phyloP scores from a whole-genome alignment of 2,797 vertebrate genomes.

The Sternarchorhynchus goeldii region DNA sequence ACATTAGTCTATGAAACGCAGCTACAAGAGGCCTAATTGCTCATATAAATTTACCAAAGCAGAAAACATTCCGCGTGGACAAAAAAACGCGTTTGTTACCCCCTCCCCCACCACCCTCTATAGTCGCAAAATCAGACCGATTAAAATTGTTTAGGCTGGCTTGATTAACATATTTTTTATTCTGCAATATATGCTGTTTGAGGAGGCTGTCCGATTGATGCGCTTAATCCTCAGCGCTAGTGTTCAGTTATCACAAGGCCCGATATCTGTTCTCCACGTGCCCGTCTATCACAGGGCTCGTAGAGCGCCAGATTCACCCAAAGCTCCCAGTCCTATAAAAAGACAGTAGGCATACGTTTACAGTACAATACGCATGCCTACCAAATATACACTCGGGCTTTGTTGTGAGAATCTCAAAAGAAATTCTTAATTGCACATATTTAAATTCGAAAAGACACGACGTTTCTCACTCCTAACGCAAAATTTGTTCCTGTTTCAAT shows the following conservation, averaged over 20 bases:
- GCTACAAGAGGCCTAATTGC: not conserved
- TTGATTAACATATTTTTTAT: constrained; percentile 9
- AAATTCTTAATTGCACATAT: no score
- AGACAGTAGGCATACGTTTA: no score
- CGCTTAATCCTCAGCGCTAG: constrained; percentile 55
- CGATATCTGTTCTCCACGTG: constrained; percentile 66
- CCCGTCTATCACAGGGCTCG: constrained; percentile 34
- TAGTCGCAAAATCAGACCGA: not conserved
- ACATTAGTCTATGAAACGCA: not conserved
- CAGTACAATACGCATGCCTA: no score
- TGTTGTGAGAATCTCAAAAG: no score
- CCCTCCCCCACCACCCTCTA: not conserved
- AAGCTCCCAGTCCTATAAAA: no score
- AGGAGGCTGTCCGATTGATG: constrained; percentile 24
- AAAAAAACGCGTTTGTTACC: not conserved
- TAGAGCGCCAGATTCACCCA: constrained; percentile 11
- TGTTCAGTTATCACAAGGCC: constrained; percentile 69
- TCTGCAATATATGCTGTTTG: constrained; percentile 26
- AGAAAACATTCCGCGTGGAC: no score
- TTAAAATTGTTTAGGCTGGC: not conserved
- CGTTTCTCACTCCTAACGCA: no score
- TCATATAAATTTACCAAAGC: not conserved
- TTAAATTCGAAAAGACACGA: no score
- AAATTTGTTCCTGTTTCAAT: no score
- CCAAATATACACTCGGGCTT: no score